Evolutionary conservation across 1,140 invertebrate genomes (phyloP), one percentile per base, ranked within the genome.

Genomic region (Meloidogyne chitwoodi): DNA sequence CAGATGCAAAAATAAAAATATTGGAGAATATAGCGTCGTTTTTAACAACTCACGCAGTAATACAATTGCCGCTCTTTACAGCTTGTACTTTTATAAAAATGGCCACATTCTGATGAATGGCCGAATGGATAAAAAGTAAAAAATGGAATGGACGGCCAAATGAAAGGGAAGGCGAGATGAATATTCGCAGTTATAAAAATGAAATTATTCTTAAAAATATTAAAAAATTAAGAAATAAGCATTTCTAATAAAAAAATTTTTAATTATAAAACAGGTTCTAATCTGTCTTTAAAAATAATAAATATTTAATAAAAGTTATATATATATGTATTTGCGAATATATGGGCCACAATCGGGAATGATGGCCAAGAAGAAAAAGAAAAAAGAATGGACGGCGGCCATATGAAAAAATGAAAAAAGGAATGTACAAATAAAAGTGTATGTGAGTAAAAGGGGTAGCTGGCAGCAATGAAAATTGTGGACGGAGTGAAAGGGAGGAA

Each of bases 131-230:
- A 61, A 44, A 69, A 48, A 38, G 56, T 16, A 44, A 44, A 26
- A 69, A 69, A 48, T 26, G 66, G 44, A 34, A 44, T 44, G 66
- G 66, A 68, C 38, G 44, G 26, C n/a, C 24, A 68, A 68, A 68
- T n/a, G 22, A 26, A 67, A 34, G 11, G 8, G 34, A n/a, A n/a
- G n/a, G n/a, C n/a, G n/a, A n/a, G n/a, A n/a, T n/a, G n/a, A n/a
- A n/a, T n/a, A n/a, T n/a, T n/a, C n/a, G n/a, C n/a, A n/a, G n/a
- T n/a, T n/a, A n/a, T n/a, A n/a, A n/a, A n/a, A n/a, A n/a, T n/a
- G n/a, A n/a, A n/a, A n/a, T n/a, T n/a, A n/a, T n/a, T n/a, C n/a
- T n/a, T n/a, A n/a, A n/a, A n/a, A n/a, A n/a, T n/a, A n/a, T n/a
- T n/a, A n/a, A n/a, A n/a, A n/a, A n/a, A n/a, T n/a, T n/a, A n/a